Evolutionary conservation across 1,140 invertebrate genomes (phyloP).

Genomic region (Tetragnatha versicolor): DNA sequence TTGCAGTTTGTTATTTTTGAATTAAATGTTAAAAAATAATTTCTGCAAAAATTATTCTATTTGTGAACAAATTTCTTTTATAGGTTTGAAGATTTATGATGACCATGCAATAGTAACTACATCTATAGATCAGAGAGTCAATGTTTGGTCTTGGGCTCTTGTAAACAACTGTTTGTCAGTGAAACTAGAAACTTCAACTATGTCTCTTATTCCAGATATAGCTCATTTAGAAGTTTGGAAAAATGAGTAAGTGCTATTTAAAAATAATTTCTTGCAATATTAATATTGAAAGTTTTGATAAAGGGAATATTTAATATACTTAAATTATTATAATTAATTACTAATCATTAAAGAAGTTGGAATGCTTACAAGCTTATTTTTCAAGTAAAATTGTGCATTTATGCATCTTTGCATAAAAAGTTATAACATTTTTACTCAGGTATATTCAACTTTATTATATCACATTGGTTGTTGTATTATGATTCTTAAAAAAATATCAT

Average conservation of each 20-base stretch:
- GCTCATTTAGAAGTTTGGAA: slow-evolving; percentile 39
- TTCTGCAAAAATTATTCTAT: not conserved
- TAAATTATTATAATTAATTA: not conserved
- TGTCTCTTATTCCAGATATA: slow-evolving; percentile 52
- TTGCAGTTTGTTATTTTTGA: not conserved
- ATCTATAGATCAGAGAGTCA: slow-evolving; percentile 50
- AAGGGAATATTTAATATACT: not conserved
- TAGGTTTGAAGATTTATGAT: slow-evolving; percentile 28
- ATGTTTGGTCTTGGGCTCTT: slow-evolving; percentile 13
- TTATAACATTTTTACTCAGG: not conserved
- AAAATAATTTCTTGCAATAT: not conserved
- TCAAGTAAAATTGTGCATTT: not conserved
- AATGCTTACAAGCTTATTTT: not conserved
- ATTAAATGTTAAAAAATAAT: not conserved
- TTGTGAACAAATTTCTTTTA: not conserved
- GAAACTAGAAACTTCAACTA: not conserved
- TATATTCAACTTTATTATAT: not conserved
- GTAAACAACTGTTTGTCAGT: not conserved
- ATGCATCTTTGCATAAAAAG: no score
- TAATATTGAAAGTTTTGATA: not conserved
- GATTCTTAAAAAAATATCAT: not conserved
- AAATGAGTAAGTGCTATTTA: not conserved
- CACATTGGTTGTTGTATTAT: not conserved
- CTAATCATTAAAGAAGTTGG: not conserved
- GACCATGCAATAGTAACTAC: slow-evolving; percentile 22